Evolutionary conservation across 2,888 invertebrate genomes (phyloP), one percentile per base, ranked within the genome.

Genomic region (Cryptophagus acutangulus): DNA sequence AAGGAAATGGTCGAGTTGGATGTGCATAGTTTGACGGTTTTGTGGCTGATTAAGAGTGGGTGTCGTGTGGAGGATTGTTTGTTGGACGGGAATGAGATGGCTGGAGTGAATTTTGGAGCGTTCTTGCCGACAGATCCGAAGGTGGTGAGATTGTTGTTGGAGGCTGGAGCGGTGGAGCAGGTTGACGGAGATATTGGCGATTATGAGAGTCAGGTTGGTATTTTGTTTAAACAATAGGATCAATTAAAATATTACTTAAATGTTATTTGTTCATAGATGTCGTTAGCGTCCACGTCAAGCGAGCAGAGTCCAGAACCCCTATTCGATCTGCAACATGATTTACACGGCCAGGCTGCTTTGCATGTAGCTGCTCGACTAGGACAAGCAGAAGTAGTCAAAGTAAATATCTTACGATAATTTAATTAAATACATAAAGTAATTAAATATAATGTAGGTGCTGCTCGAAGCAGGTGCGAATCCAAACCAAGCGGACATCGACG

Each of bases 361-460:
- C 92, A 91, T 68, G 78, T 87, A 30, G 91, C 90, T 3, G 86
- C 91, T 1, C 75, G 85, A 13, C 84, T 89, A 43, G 84, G 87
- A 0, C 84, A 87, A 48, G 71, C 77, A 2, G 78, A 81, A 44
- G 83, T 87, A 2, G 84, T 84, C 0, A 78, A 76, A 56, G 74
- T 38, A 31, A 13, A 31, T 13, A 31, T 35, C 10, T 9, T 26
- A 12, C 6, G 4, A 35, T 35, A 9, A 26, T 35, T 18, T 4
- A 35, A 35, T 9, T 14, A 35, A 4, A 9, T 20, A 39, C 39
- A 30, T 12, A 13, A 33, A 20, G n/a, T 6, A 33, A 10, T 20
- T 43, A 30, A 41, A 16, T 25, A 8, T 28, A 42, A 20, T 57
- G 20, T 44, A 70, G 67, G 65, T 70, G 5, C 59, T 78, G 39